Conservation (phyloP, 2,797 vertebrate genomes). For the Steatocranus sp. region DNA sequence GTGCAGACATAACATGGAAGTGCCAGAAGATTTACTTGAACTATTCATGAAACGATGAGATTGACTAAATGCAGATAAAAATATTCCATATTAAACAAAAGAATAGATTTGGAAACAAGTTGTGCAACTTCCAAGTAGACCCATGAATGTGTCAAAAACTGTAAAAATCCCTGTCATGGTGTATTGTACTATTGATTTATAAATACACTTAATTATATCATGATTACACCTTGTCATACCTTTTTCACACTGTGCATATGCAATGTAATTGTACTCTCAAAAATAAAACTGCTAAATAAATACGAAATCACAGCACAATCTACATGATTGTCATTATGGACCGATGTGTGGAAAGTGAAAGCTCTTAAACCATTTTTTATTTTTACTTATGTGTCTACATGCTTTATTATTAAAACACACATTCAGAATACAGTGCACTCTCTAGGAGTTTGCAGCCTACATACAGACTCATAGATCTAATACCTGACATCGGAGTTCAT, state of each 20-base stretch:
- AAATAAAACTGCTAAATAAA: not conserved
- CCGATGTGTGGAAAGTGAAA: not conserved
- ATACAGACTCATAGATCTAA: not conserved
- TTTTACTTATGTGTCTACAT: not conserved
- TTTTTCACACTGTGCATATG: not conserved
- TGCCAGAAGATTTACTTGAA: not conserved
- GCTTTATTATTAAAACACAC: not conserved
- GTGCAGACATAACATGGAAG: not conserved
- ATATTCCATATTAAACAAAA: not conserved
- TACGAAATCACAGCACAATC: not conserved
- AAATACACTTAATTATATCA: not conserved
- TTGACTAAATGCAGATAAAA: not conserved
- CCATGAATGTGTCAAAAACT: not conserved
- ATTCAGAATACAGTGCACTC: not conserved
- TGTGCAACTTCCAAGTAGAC: not conserved
- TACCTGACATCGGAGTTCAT: rapidly evolving
- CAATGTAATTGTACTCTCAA: not conserved
- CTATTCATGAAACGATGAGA: not conserved
- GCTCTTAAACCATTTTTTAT: not conserved
- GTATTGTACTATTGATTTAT: not conserved
- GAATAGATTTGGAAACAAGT: not conserved
- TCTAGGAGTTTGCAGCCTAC: not conserved
- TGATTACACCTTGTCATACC: not conserved
- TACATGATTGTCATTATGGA: not conserved
- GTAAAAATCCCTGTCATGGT: not conserved